These are phyloP conservation scores for Pterophyllum scalare DNA, from an alignment of 2,113 vertebrate genomes.

Conservation along the genomic window DNA sequence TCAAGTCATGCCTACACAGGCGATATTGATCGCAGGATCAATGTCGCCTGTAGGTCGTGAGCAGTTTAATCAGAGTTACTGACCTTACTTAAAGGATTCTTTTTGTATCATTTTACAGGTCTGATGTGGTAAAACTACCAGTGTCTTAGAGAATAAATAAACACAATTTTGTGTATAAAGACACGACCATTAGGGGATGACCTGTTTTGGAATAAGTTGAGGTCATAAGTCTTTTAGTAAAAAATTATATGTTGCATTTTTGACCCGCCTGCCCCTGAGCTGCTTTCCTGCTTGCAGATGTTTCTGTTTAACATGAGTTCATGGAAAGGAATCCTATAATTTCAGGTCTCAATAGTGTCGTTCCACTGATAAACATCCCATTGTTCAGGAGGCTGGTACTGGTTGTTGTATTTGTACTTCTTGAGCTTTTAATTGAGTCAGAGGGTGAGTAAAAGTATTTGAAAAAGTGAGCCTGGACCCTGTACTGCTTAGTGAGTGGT, in stretches of 20 bases:
- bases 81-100: background rate
- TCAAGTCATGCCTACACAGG: background rate
- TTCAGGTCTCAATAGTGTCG: constrained; percentile 33
- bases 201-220: background rate
- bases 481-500: constrained; percentile 36
- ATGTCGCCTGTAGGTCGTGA: background rate
- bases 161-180: background rate
- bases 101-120: background rate
- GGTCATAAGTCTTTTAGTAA: background rate
- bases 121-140: background rate
- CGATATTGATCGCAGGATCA: background rate
- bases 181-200: background rate
- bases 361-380: background rate
- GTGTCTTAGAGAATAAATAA: background rate
- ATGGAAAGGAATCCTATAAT: constrained; percentile 58
- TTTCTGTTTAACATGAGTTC: constrained; percentile 42
- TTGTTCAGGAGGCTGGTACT: constrained; percentile 4
- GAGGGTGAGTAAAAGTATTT: constrained; percentile 5
- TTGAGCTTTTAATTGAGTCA: constrained; percentile 15
- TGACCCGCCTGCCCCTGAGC: constrained; percentile 28
- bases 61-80: background rate
- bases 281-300: constrained; percentile 43
- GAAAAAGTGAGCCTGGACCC: background rate
- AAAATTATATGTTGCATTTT: background rate
- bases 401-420: constrained; percentile 6